Percentiles rank a stretch among this genome's conserved stretches.
phyloP scores from a whole-genome alignment of 2,797 vertebrate genomes.

The Hippoglossus hippoglossus region DNA sequence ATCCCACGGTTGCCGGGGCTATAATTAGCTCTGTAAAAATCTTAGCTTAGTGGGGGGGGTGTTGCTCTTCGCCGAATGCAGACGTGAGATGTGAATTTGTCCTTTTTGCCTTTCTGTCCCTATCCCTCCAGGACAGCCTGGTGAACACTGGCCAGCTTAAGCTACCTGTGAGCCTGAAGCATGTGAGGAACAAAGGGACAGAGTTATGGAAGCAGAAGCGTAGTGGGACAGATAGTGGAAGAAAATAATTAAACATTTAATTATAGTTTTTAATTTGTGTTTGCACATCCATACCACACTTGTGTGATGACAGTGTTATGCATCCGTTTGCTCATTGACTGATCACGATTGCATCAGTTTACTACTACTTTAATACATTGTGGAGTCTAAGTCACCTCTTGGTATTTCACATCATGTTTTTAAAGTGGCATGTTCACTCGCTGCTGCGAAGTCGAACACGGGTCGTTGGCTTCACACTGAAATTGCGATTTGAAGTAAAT shows the following conservation, averaged over 20 bases:
- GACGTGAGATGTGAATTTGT: constrained; percentile 66
- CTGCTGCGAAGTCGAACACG: not conserved
- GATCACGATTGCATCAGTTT: too few relatives aligned
- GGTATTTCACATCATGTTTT: not conserved
- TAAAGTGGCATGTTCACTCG: not conserved
- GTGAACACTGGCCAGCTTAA: constrained; percentile 50
- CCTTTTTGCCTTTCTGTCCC: constrained; percentile 68
- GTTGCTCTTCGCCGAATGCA: constrained; percentile 45
- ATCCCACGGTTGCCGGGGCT: constrained; percentile 75
- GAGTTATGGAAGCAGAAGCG: constrained; percentile 17
- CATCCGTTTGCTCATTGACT: not conserved
- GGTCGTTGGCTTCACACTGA: constrained; percentile 3
- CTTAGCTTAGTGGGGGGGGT: constrained; percentile 49
- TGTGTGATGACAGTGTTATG: constrained; percentile 1
- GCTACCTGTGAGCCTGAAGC: constrained; percentile 35
- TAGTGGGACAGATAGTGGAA: constrained; percentile 14
- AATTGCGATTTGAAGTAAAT: constrained; percentile 22
- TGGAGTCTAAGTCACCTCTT: not conserved
- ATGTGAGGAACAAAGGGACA: constrained; percentile 37
- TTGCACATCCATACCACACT: not conserved
- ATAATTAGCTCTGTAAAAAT: constrained; percentile 73
- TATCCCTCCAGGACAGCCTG: constrained; percentile 58
- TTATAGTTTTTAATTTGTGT: not conserved
- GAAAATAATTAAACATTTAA: constrained; percentile 4
- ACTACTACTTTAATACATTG: not conserved